Percentiles rank a stretch among this genome's conserved stretches.
Conservation (phyloP, 2,888 invertebrate genomes). For the Coelinius sp. region DNA sequence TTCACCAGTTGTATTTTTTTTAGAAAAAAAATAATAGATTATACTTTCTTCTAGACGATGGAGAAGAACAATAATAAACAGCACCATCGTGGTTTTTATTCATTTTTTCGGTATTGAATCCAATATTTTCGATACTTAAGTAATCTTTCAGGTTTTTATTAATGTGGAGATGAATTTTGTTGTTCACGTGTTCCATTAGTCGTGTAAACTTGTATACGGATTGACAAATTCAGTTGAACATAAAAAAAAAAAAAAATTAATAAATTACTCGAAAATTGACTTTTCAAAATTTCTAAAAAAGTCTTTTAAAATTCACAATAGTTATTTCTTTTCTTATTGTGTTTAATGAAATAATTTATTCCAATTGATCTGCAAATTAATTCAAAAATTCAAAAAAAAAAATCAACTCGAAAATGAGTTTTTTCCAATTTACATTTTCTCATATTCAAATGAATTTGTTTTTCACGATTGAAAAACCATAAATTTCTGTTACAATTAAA, state of each 20-base stretch:
- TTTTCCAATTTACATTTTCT: background rate
- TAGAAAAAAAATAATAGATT: constrained; percentile 68
- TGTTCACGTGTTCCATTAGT: constrained; percentile 16
- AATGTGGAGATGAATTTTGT: constrained; percentile 14
- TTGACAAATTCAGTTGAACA: constrained; percentile 5
- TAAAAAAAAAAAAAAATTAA: background rate
- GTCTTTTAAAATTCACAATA: background rate
- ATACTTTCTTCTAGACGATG: constrained; percentile 62
- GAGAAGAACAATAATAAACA: constrained; percentile 60
- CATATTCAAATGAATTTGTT: background rate
- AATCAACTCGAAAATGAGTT: too few relatives aligned
- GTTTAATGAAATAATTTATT: background rate
- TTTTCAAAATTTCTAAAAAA: background rate
- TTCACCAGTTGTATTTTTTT: constrained; percentile 39
- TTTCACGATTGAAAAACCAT: background rate
- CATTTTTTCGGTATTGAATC: too few relatives aligned
- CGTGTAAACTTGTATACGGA: constrained; percentile 13
- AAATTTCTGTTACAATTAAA: background rate
- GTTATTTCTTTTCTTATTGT: background rate
- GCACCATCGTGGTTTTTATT: constrained; percentile 60
- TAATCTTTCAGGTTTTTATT: background rate
- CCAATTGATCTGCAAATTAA: background rate
- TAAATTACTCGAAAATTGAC: too few relatives aligned
- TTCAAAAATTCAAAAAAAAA: too few relatives aligned
- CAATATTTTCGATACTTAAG: background rate